Evolutionary conservation across 2,888 invertebrate species (phyloP).

Genomic region (Empis stercorea): DNA sequence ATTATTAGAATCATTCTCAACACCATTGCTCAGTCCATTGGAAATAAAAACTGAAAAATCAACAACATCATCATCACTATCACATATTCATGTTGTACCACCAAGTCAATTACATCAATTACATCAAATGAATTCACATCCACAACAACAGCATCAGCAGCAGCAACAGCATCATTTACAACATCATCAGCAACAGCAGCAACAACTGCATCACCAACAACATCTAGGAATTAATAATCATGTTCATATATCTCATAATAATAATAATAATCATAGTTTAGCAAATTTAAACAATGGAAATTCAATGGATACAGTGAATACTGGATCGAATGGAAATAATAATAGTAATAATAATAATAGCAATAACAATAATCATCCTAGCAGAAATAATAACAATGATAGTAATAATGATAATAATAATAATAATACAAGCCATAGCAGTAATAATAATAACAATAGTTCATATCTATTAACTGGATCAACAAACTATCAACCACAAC

Average conservation of each 20-base stretch:
- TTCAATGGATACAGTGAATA: neutral
- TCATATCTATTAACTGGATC: constrained; percentile 18
- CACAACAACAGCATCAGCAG: constrained; percentile 21
- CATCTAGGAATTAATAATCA: constrained; percentile 14
- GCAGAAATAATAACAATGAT: constrained; percentile 6
- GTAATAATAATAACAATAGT: constrained; percentile 18
- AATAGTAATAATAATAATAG: constrained; percentile 27
- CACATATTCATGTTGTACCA: constrained; percentile 25
- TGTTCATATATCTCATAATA: constrained; percentile 23
- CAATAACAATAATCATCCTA: constrained; percentile 22
- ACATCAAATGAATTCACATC: constrained; percentile 24
- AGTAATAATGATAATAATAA: constrained; percentile 8
- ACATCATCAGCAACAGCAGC: constrained; percentile 12
- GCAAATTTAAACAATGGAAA: constrained; percentile 1
- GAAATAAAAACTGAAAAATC: constrained; percentile 69
- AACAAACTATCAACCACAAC: constrained; percentile 15
- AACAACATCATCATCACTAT: too few species aligned
- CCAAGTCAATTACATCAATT: constrained; percentile 16
- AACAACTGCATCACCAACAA: constrained; percentile 17
- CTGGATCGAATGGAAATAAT: constrained; percentile 12
- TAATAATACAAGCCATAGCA: constrained; percentile 9
- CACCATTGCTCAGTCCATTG: constrained; percentile 61
- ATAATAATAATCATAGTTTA: constrained; percentile 31
- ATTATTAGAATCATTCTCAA: constrained; percentile 47
- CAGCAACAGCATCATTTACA: constrained; percentile 19